These are phyloP conservation scores for Heteromurus nitidus DNA, from an alignment of 2,888 invertebrate species.

Conservation along the genomic window DNA sequence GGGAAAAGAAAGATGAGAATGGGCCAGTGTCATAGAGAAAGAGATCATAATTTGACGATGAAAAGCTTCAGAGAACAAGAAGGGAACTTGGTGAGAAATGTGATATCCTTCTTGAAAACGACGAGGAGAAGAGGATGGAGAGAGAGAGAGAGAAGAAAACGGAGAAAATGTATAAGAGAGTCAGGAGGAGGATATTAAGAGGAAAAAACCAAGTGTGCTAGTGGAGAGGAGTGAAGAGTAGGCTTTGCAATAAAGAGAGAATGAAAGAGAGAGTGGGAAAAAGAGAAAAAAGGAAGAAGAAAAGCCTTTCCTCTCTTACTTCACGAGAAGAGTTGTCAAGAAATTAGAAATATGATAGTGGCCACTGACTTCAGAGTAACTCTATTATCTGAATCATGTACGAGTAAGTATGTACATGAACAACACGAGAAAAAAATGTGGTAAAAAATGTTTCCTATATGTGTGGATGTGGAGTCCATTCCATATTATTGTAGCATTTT, in stretches of 20 bases:
- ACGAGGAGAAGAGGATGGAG: constrained; percentile 25
- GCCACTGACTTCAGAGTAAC: constrained; percentile 44
- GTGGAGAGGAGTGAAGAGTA: constrained; percentile 19
- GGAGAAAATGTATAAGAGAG: constrained; percentile 25
- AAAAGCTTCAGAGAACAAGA: constrained; percentile 52
- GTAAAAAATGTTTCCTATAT: too few species aligned
- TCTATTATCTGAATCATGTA: constrained; percentile 23
- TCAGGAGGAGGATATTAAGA: constrained; percentile 43
- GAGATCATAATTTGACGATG: constrained; percentile 64
- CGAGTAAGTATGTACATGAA: not conserved
- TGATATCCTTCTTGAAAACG: constrained; percentile 46
- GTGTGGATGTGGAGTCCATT: too few species aligned
- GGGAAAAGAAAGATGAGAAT: constrained; percentile 55
- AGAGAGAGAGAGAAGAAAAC: constrained; percentile 11
- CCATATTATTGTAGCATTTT: too few species aligned
- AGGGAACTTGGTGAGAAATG: constrained; percentile 61
- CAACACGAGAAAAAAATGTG: too few species aligned
- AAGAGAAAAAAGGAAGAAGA: constrained; percentile 21
- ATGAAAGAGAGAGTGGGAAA: not conserved
- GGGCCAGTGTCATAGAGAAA: constrained; percentile 61
- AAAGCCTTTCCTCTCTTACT: constrained; percentile 6
- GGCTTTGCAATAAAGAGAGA: too few species aligned
- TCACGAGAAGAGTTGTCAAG: constrained; percentile 46
- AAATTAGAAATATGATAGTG: constrained; percentile 58
- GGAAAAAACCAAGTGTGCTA: too few species aligned